Evolutionary conservation across 2,113 vertebrate genomes (phyloP).

Genomic region (Zosterops japonicus): DNA sequence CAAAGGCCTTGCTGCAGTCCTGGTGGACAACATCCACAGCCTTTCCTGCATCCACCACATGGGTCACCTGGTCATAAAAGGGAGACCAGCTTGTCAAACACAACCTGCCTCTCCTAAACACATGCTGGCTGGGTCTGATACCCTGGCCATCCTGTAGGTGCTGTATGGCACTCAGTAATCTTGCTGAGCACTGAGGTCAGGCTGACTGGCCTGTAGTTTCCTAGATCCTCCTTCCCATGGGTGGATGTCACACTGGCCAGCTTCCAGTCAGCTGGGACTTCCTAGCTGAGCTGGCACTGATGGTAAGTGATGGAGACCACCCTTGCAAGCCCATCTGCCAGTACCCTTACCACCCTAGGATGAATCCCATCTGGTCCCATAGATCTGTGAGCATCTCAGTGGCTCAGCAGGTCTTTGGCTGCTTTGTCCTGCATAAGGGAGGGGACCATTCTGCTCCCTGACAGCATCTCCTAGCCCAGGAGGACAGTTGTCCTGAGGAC

Average conservation of each 20-base stretch:
- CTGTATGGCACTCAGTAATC: background rate
- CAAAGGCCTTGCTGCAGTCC: background rate
- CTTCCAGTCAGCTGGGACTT: background rate
- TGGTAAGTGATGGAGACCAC: too few species aligned
- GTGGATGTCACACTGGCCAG: accelerated
- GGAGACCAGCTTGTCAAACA: background rate
- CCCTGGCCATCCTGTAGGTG: background rate
- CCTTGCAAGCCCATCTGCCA: background rate
- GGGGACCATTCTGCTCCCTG: background rate
- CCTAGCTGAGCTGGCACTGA: background rate
- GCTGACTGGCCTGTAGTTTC: background rate
- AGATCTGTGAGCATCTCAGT: background rate
- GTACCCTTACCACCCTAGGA: background rate
- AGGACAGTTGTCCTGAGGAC: background rate
- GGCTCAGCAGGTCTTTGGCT: background rate
- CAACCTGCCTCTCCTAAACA: background rate
- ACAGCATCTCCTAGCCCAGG: background rate
- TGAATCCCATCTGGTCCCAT: background rate
- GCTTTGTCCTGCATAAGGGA: accelerated
- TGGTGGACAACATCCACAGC: too few species aligned
- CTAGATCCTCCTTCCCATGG: background rate
- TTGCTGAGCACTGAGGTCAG: accelerated
- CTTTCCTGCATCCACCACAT: accelerated
- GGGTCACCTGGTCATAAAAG: background rate
- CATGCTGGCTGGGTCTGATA: background rate